Percentiles rank a stretch among this genome's conserved stretches.
phyloP scores from a whole-genome alignment of 2,797 vertebrate genomes.

The Poliocrania exsul region DNA sequence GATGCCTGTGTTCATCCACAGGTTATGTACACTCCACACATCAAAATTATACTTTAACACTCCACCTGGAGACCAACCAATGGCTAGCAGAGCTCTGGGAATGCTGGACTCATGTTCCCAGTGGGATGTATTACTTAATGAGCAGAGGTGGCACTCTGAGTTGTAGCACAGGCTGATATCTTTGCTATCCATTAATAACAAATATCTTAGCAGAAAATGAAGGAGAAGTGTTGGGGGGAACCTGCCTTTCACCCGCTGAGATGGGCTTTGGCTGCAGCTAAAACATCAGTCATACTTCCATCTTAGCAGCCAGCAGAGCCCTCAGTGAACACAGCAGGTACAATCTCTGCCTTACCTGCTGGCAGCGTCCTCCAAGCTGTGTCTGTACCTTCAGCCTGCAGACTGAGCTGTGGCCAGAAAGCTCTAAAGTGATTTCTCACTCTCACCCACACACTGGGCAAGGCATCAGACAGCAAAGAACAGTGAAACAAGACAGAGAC shows the following conservation, averaged over 20 bases:
- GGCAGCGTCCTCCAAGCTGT: neutral
- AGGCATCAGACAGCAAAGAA: neutral
- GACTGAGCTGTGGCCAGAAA: neutral
- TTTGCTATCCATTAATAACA: neutral
- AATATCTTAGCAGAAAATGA: neutral
- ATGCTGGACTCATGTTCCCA: neutral
- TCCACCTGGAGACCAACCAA: neutral
- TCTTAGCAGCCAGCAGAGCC: neutral
- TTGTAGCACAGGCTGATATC: neutral
- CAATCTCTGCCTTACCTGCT: neutral
- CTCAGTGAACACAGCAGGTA: rapidly evolving
- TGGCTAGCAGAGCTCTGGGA: neutral
- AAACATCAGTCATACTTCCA: neutral
- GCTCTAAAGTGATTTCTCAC: neutral
- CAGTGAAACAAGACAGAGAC: neutral
- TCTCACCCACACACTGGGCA: neutral
- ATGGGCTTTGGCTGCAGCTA: neutral
- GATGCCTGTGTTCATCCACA: neutral
- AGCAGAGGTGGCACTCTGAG: neutral
- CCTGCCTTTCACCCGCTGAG: neutral
- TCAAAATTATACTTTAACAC: neutral
- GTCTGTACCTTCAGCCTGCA: neutral
- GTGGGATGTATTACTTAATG: neutral
- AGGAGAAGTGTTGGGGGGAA: neutral
- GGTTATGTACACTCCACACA: rapidly evolving